A percentile compares a stretch with the other conserved stretches of the same genome.
Conservation (phyloP, 2,797 vertebrate genomes). For the Coluber constrictor region DNA sequence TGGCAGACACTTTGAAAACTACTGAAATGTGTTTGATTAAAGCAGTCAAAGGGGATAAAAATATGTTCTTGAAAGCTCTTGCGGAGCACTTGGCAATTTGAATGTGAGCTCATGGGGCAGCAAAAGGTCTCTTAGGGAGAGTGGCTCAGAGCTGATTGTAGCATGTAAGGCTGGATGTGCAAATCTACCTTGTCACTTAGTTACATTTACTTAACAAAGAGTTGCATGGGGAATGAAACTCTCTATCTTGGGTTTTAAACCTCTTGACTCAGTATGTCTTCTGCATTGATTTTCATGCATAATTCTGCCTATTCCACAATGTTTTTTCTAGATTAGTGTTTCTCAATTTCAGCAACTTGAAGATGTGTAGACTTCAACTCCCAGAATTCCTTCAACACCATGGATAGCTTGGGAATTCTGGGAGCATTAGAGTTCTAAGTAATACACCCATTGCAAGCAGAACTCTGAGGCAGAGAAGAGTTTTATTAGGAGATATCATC, state of each 20-base stretch:
- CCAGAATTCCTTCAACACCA: background rate
- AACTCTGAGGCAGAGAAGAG: too few species aligned
- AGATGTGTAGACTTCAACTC: background rate
- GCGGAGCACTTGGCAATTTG: background rate
- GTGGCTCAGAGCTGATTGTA: background rate
- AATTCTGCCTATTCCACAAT: background rate
- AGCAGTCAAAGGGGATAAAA: background rate
- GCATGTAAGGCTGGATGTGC: background rate
- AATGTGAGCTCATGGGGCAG: background rate
- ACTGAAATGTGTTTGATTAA: background rate
- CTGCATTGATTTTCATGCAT: background rate
- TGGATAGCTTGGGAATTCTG: background rate
- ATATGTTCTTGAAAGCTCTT: background rate
- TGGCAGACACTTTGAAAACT: background rate
- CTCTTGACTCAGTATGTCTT: background rate
- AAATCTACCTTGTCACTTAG: background rate
- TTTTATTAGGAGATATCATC: too few species aligned
- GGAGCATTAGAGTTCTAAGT: background rate
- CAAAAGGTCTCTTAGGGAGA: background rate
- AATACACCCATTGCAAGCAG: too few species aligned
- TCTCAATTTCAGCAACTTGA: background rate
- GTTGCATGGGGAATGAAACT: background rate
- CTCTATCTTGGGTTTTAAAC: background rate
- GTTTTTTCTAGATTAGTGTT: background rate
- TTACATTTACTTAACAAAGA: background rate